Conservation (phyloP, 2,888 invertebrate species). For the Cryptophagus acutangulus region DNA sequence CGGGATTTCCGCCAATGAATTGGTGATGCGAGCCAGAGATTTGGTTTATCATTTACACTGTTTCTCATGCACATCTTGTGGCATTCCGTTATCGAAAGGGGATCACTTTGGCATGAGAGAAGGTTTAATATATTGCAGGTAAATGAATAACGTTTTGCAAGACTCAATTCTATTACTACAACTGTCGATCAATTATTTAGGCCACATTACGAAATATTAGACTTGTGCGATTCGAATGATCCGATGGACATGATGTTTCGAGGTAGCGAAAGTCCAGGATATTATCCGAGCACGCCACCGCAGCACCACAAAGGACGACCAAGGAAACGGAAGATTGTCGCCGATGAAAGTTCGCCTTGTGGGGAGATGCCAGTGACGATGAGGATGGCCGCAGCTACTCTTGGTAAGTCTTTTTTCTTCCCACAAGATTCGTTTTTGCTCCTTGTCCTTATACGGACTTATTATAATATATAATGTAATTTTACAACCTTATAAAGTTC, state of each 20-base stretch:
- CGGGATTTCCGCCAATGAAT: slow-evolving; percentile 79
- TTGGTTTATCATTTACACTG: slow-evolving; percentile 85
- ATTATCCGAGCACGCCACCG: slow-evolving; percentile 57
- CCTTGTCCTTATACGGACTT: no score
- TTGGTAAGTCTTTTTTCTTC: slow-evolving; percentile 52
- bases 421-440: not conserved
- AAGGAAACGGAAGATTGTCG: slow-evolving; percentile 66
- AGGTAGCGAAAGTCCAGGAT: slow-evolving; percentile 61
- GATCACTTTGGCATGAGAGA: slow-evolving; percentile 88
- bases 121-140: slow-evolving; percentile 68
- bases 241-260: slow-evolving; percentile 57
- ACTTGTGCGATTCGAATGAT: slow-evolving; percentile 57
- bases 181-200: slow-evolving; percentile 45
- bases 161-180: no score
- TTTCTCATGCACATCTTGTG: slow-evolving; percentile 84
- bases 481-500: slow-evolving; percentile 1
- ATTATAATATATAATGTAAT: no score
- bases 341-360: slow-evolving; percentile 53
- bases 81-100: slow-evolving; percentile 75
- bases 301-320: slow-evolving; percentile 74
- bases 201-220: slow-evolving; percentile 64
- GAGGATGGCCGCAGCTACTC: slow-evolving; percentile 64
- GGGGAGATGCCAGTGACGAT: slow-evolving; percentile 62
- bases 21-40: slow-evolving; percentile 87
- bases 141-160: slow-evolving; percentile 28